Evolutionary conservation across 2,797 vertebrate species (phyloP), one percentile per base, ranked within the genome.

Genomic region (Hyperoplus lanceolatus): DNA sequence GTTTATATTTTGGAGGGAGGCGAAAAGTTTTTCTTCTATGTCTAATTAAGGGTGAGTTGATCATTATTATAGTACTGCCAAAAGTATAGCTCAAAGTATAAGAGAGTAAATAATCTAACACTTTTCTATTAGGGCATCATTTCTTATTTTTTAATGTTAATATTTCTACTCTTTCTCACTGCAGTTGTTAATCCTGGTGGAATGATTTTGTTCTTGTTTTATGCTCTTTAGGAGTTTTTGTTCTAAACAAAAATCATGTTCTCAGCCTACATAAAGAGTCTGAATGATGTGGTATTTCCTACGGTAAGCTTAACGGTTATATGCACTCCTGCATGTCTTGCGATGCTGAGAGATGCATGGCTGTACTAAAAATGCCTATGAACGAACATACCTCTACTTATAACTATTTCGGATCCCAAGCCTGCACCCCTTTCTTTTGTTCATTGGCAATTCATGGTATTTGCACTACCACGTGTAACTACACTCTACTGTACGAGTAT

Each of bases 221-320:
- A 88, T 94, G 92, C 90, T 93, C 92, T 94, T 85, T 94, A 95
- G 94, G 93, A 92, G 83, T 93, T 89, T 93, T 91, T 92, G 82
- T 90, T 92, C 89, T 91, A 93, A 93, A 90, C 60, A 87, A 87
- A 93, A 94, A 94, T 91, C 90, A 94, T 95, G 94, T 95, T 95
- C 90, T 89, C 89, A 82, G 61, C 90, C 93, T 94, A 94, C 94
- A 86, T 94, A 94, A 94, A 95, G 94, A 93, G 87, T 94, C 94
- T 95, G 90, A 95, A 94, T 95, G 94, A 95, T 94, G 87, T 95
- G 94, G 93, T 95, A 87, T 94, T 93, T 94, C 80, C 94, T 39
- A 94, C 93, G 94, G 94, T 95, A 95, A 94, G 93, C 87, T 70
- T 80, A 82, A 79, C 79, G 86, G 88, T 87, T 87, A 77, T 82